Evolutionary conservation across 2,888 invertebrate species (phyloP), one percentile per base, ranked within the genome.

Genomic region (Drosophila suboccidentalis): DNA sequence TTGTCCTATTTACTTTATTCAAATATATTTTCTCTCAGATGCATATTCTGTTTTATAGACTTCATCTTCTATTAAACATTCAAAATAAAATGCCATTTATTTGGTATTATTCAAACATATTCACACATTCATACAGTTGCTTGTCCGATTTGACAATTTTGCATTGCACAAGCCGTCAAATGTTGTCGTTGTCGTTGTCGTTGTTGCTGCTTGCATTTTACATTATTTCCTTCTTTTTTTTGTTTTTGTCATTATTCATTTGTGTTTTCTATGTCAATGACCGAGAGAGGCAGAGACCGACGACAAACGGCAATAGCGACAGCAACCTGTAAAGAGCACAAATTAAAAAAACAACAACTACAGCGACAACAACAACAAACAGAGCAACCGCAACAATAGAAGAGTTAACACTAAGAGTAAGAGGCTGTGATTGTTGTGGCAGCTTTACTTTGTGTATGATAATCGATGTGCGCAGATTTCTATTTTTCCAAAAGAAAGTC

Each of bases 231-330:
- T 17, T 17, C 29, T 26, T 17, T 32, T 32, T 26, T 49, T 41
- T 41, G n/a, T 4, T 32, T n/a, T n/a, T 59, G 32, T 8, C 44
- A 32, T 46, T 50, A 43, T 50, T 43, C 17, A 15, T 59, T 59
- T 60, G 36, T 54, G 15, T 71, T 76, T 55, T 81, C 61, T 67
- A 55, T 64, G 87, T 85, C 82, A 85, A 82, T 79, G 82, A 78
- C 85, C 75, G 55, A 22, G 13, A 22, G 13, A 19, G 39, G 51
- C 17, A 15, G 17, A 60, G 36, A 57, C 46, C 61, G 46, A 43
- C 22, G 54, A 39, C 50, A 66, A 49, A 44, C 26, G 36, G 19
- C 46, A 46, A 60, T 17, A 34, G 34, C 29, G 39, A 53, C 47
- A 60, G 41, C 71, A 54, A 76, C 44, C 62, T 54, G 66, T 58